Base-by-base conservation (phyloP, 2,797 vertebrate species). In the Oreochromis grahami region DNA sequence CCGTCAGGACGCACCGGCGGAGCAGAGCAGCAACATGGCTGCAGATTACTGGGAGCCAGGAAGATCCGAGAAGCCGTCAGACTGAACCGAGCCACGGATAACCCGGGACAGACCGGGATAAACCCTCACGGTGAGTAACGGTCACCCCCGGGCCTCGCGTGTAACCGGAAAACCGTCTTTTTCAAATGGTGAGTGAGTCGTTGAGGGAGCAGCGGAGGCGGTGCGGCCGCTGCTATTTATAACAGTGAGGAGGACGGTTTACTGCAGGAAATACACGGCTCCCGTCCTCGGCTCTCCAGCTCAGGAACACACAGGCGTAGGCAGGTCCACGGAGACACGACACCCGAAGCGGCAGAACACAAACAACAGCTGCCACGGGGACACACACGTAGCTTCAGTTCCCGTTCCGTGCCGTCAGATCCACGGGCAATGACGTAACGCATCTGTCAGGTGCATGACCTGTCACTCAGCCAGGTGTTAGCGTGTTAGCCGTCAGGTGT, bases 21-120 rank as follows among this genome's bases (percentile, higher is more conserved):
- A 58, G 55, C 14, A 10, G 55, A 89, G 85, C 56, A 84, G 92
- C 92, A 94, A 92, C 93, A 97, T 97, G 96, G 96, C 96, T 91
- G 96, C 96, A 87, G 96, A 97, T 92, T 97, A 95, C 82, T 96
- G 96, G 96, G 96, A 96, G 93, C n/a, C 63, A 26, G 60, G 79
- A 63, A 48, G 83, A 88, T 3, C 84, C 45, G 65, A 74, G 72
- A 84, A 51, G 38, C 52, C 43, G 68, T 87, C 85, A 84, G 60
- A 83, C 85, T 93, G 89, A 94, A 86, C 78, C 90, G 82, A 92
- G 86, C 91, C 94, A 88, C 51, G 88, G 85, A 93, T 60, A 88
- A 92, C 88, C 88, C 89, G 90, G 94, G 78, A 70, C 84, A 13
- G 88, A 92, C 89, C 90, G 94, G 93, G 90, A 76, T 48, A 5